phyloP scores from a whole-genome alignment of 2,888 invertebrate species.

The Cerceris rybyensis region DNA sequence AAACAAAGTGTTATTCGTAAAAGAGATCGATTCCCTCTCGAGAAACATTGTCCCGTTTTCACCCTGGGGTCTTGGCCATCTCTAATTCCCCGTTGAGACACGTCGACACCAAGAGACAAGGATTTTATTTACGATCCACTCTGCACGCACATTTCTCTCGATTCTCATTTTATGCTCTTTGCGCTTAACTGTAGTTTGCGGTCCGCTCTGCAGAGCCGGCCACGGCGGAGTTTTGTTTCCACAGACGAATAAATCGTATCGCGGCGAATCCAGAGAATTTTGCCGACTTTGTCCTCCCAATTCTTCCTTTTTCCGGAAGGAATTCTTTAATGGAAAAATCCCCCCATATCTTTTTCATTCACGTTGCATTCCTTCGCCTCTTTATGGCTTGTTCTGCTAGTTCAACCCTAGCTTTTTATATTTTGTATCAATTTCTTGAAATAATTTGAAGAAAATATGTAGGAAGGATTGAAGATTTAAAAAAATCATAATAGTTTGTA shows the following conservation, averaged over 20 bases:
- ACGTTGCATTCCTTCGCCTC: no score
- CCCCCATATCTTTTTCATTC: no score
- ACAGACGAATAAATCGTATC: slow-evolving; percentile 36
- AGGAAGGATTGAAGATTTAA: no score
- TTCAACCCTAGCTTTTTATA: no score
- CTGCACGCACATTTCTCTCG: slow-evolving; percentile 66
- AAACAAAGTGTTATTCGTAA: slow-evolving; percentile 7
- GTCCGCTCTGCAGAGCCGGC: slow-evolving; percentile 63
- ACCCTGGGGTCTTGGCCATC: slow-evolving; percentile 12
- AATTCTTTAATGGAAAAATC: no score
- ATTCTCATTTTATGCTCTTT: slow-evolving; percentile 72
- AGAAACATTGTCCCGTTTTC: slow-evolving; percentile 26
- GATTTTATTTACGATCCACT: slow-evolving; percentile 71
- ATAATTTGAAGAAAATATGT: no score
- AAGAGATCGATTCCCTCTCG: slow-evolving; percentile 9
- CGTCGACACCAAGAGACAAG: slow-evolving; percentile 65
- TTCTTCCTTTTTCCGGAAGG: no score
- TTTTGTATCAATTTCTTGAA: no score
- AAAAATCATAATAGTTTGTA: no score
- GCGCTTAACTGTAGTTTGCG: slow-evolving; percentile 75
- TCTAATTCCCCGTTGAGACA: slow-evolving; percentile 20
- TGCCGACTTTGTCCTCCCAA: no score
- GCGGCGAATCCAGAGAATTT: slow-evolving; percentile 16
- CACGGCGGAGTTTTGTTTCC: slow-evolving; percentile 49
- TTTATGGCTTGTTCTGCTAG: no score